Conservation (phyloP, 2,888 invertebrate species). For the Octonoba sinensis region DNA sequence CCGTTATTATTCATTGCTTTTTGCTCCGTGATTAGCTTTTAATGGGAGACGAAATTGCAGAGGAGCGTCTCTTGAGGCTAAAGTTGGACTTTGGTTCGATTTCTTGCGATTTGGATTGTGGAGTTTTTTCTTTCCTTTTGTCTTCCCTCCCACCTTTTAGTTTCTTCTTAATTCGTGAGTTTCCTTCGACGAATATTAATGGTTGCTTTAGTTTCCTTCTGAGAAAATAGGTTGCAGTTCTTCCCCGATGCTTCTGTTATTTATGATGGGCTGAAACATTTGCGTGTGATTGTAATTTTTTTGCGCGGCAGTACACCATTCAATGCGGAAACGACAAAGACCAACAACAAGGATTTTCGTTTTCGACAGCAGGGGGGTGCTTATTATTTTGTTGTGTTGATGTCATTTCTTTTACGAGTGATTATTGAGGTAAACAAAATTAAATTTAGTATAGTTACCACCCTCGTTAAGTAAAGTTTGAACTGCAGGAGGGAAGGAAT, state of each 20-base stretch:
- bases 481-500: too few species aligned
- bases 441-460: too few species aligned
- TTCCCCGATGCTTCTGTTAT: background rate
- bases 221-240: conserved; percentile 27
- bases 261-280: conserved; percentile 22
- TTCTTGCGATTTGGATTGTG: conserved; percentile 35
- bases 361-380: background rate
- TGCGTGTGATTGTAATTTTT: conserved; percentile 17
- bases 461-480: too few species aligned
- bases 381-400: too few species aligned
- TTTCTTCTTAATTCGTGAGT: conserved; percentile 56
- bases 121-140: conserved; percentile 4
- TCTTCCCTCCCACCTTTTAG: conserved; percentile 34
- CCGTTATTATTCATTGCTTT: conserved; percentile 58
- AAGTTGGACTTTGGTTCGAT: conserved; percentile 55
- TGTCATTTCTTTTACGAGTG: too few species aligned
- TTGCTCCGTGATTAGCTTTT: conserved; percentile 58
- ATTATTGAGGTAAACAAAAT: too few species aligned
- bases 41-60: conserved; percentile 57
- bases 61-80: conserved; percentile 43
- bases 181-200: conserved; percentile 12
- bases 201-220: background rate
- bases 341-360: background rate
- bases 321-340: background rate
- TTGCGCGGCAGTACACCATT: conserved; percentile 5